Conservation (phyloP, 2,888 invertebrate species). For the Caenorhabditis panamensis region DNA sequence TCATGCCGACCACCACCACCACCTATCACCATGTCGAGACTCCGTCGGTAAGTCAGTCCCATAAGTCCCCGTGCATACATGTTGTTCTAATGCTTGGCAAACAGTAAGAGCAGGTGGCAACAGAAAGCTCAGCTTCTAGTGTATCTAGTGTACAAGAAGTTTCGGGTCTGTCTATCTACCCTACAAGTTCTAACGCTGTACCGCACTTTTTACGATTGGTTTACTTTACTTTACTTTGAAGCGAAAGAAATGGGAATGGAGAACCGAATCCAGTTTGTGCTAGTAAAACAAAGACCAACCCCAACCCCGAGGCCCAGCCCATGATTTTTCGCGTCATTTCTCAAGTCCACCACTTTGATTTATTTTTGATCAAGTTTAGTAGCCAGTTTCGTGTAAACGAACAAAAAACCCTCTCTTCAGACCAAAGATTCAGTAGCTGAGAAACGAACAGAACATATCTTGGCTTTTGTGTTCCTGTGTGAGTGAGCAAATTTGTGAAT, state of each 20-base stretch:
- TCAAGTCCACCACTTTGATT: conserved; percentile 8
- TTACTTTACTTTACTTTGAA: conserved; percentile 13
- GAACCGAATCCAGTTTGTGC: conserved; percentile 4
- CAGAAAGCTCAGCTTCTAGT: neutral
- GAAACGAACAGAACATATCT: neutral
- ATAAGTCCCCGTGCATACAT: neutral
- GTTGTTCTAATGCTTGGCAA: conserved; percentile 20
- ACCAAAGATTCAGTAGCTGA: neutral
- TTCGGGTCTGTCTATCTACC: neutral
- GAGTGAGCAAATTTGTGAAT: conserved; percentile 6
- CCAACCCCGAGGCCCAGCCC: neutral
- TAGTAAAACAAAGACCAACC: conserved; percentile 15
- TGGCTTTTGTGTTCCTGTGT: conserved; percentile 2
- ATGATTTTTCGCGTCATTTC: conserved; percentile 7
- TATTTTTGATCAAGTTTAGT: conserved; percentile 2
- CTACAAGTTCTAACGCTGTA: neutral
- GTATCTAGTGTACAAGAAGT: neutral
- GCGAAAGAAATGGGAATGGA: too few species aligned
- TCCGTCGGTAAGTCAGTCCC: conserved; percentile 53
- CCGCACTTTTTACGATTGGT: conserved; percentile 24
- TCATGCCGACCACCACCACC: conserved; percentile 69
- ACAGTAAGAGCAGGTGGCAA: neutral
- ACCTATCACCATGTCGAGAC: conserved; percentile 60
- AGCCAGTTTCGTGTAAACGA: conserved; percentile 3
- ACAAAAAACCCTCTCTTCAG: neutral